Evolutionary conservation across 2,113 vertebrate genomes (phyloP).

Genomic region (Phalacrocorax aristotelis): DNA sequence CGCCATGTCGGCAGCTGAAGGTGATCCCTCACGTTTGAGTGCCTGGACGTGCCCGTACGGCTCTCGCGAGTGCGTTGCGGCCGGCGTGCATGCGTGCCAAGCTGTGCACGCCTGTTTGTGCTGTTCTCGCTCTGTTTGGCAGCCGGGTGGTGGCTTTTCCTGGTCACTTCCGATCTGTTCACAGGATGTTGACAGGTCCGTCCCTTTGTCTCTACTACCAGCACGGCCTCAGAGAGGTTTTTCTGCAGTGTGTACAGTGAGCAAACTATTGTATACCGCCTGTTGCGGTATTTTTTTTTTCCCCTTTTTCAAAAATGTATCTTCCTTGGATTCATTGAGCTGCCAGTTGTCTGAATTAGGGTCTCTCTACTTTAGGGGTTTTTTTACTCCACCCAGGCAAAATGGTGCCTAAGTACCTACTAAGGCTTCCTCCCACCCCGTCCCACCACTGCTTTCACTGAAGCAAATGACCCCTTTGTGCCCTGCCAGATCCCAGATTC

Average conservation of each 20-base stretch:
- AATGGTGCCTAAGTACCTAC: not conserved
- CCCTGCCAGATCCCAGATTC: not conserved
- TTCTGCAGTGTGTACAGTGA: not conserved
- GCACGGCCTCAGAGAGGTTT: not conserved
- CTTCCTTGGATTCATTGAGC: not conserved
- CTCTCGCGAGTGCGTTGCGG: accelerated
- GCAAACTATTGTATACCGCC: not conserved
- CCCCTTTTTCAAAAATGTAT: not conserved
- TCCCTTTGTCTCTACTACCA: not conserved
- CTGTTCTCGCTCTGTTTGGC: not conserved
- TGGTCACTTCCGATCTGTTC: not conserved
- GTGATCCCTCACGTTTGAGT: accelerated
- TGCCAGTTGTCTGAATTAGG: not conserved
- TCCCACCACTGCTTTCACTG: not conserved
- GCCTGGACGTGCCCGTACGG: not conserved
- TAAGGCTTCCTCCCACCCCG: not conserved
- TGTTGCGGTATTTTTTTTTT: not conserved
- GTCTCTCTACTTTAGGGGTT: not conserved
- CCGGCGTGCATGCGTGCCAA: accelerated
- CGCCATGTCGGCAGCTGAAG: accelerated
- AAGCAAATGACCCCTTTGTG: not conserved
- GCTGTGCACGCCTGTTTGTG: not conserved
- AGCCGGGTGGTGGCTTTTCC: not conserved
- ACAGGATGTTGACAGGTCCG: accelerated
- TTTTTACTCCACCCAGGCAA: not conserved